Evolutionary conservation across 2,113 vertebrate species (phyloP), one percentile per base, ranked within the genome.

Genomic region (Lophotis ruficrista): DNA sequence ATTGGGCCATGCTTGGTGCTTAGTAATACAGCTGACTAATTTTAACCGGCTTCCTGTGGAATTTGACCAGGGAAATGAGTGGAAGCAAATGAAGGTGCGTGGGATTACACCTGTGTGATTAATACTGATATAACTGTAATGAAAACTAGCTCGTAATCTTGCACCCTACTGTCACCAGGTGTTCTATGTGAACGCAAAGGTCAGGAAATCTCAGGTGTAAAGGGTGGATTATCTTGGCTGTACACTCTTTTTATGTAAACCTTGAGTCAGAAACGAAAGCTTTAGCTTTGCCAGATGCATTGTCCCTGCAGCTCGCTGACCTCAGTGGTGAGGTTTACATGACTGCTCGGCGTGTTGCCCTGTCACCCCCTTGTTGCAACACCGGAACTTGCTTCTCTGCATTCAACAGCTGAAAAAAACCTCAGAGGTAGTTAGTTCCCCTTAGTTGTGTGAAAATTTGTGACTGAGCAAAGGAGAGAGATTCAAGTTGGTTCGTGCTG

Each of bases 321-420:
- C 37, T 8, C 27, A 65, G 15, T 5, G 27, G 12, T 25, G 75
- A 69, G 11, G 41, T 33, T 54, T 11, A 27, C 3, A 5, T 15
- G 57, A 20, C 22, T 33, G 9, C 62, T 76, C 30, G 72, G 45
- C 17, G 16, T 23, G 31, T 38, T 54, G 13, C 43, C 66, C 38
- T 30, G 16, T 64, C 47, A 62, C 38, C 43, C 38, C 28, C 43
- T 75, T 0, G 0, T 8, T 38, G 51, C 43, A 11, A 5, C 5
- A 2, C 0, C 23, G 56, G 47, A 54, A 24, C 69, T 65, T 53
- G 10, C 33, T 83, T 45, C 45, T 77, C 58, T 0, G 0, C n/a
- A 1, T n/a, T 48, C 12, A 50, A 15, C 20, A 65, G 37, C 25
- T 50, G 54, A 20, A 45, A 71, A 35, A 76, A 41, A 65, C n/a